Conservation (phyloP, 1,140 invertebrate genomes). For the Pissodes strobi region DNA sequence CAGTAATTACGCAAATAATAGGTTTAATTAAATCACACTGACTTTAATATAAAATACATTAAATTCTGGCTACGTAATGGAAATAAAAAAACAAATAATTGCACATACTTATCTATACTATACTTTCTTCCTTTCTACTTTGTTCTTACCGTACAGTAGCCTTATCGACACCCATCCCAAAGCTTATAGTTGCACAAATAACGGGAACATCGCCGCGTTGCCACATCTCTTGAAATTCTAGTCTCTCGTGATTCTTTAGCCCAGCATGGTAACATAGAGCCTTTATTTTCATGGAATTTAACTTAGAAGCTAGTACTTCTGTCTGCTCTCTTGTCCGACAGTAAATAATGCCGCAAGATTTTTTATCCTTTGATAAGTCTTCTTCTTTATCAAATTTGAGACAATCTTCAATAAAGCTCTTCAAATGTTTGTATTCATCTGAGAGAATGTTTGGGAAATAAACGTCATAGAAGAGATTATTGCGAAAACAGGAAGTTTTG, state of each 20-base stretch:
- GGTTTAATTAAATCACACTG: no score
- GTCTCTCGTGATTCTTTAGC: constrained; percentile 66
- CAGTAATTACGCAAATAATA: no score
- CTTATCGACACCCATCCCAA: constrained; percentile 99
- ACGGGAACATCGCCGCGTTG: constrained; percentile 77
- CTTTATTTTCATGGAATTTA: constrained; percentile 67
- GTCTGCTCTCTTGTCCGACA: constrained; percentile 85
- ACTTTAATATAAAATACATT: no score
- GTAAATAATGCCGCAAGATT: constrained; percentile 85
- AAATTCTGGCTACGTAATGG: no score
- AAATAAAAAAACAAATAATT: no score
- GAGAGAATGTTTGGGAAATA: constrained; percentile 80
- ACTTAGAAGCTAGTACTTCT: constrained; percentile 69
- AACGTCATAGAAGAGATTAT: constrained; percentile 84
- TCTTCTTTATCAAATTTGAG: constrained; percentile 60
- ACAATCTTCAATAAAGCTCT: constrained; percentile 68
- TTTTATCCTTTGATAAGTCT: constrained; percentile 63
- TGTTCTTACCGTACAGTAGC: constrained; percentile 85
- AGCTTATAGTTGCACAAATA: constrained; percentile 91
- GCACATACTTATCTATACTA: not conserved
- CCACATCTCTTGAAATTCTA: constrained; percentile 77
- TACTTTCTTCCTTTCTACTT: not conserved
- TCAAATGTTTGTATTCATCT: constrained; percentile 77
- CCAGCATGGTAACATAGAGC: constrained; percentile 78
- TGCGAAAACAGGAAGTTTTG: constrained; percentile 78